Conservation (phyloP, 1,140 invertebrate species). For the Drosophila pseudoobscura region DNA sequence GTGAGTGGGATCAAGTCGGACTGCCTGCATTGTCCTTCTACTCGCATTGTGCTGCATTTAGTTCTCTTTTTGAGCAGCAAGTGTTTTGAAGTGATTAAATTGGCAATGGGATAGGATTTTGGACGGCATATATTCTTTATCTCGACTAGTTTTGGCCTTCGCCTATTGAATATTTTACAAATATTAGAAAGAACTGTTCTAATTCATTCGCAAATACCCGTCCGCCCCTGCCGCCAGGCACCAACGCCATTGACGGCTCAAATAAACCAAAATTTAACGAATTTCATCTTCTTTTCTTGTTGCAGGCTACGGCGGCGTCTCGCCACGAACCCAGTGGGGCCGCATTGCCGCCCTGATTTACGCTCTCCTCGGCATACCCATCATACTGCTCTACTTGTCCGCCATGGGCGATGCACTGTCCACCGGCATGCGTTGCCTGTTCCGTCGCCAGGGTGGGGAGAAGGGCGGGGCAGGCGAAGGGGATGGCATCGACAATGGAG, state of each 20-base stretch:
- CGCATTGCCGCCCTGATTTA: constrained; percentile 93
- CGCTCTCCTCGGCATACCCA: constrained; percentile 94
- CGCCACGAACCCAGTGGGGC: constrained; percentile 94
- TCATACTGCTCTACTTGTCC: constrained; percentile 95
- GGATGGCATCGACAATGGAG: constrained; percentile 15
- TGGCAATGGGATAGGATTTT: too few relatives aligned
- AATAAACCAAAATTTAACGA: not conserved
- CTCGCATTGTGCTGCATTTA: too few relatives aligned
- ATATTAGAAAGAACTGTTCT: not conserved
- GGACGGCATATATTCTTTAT: too few relatives aligned
- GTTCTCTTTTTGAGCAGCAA: too few relatives aligned
- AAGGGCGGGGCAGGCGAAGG: constrained; percentile 37
- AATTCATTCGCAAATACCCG: not conserved
- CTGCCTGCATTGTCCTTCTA: not conserved
- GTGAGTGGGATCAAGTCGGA: constrained; percentile 8
- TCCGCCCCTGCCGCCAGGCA: too few relatives aligned
- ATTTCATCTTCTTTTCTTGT: constrained; percentile 27
- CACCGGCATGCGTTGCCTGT: constrained; percentile 78
- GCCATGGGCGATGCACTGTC: constrained; percentile 91
- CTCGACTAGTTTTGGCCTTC: too few relatives aligned
- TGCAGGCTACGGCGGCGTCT: constrained; percentile 96
- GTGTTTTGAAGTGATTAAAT: too few relatives aligned
- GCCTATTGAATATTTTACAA: too few relatives aligned
- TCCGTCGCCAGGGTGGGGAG: constrained; percentile 66
- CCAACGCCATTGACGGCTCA: not conserved